Evolutionary conservation across 2,888 invertebrate genomes (phyloP).

Genomic region (Morinoia aosen): DNA sequence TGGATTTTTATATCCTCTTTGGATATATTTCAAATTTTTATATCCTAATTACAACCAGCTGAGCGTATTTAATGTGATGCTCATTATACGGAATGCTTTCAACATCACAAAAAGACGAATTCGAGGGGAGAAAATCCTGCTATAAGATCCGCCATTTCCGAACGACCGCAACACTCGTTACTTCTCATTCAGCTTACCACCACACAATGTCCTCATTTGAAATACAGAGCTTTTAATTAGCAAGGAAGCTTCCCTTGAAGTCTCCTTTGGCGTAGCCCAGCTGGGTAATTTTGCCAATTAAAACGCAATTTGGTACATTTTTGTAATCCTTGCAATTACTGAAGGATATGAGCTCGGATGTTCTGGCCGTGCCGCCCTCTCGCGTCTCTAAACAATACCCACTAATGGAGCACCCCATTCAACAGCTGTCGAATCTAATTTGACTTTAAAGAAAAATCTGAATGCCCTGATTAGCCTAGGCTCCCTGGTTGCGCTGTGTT

Average conservation of each 20-base stretch:
- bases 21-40: background rate
- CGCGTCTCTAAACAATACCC: background rate
- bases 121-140: background rate
- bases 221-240: background rate
- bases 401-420: background rate
- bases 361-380: background rate
- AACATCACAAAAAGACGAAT: background rate
- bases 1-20: no score
- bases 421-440: constrained; percentile 4
- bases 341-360: background rate
- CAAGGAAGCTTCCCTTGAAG: background rate
- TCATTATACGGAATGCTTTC: background rate
- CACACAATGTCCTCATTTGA: background rate
- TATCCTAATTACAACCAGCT: background rate
- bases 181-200: background rate
- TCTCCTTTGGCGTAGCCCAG: background rate
- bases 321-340: background rate
- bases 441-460: constrained; percentile 3
- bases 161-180: background rate
- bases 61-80: background rate
- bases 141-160: background rate
- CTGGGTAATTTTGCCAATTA: background rate
- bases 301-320: background rate
- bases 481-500: background rate
- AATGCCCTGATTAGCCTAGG: background rate